Base-by-base conservation (phyloP, 2,113 vertebrate genomes). In the Columbina picui region DNA sequence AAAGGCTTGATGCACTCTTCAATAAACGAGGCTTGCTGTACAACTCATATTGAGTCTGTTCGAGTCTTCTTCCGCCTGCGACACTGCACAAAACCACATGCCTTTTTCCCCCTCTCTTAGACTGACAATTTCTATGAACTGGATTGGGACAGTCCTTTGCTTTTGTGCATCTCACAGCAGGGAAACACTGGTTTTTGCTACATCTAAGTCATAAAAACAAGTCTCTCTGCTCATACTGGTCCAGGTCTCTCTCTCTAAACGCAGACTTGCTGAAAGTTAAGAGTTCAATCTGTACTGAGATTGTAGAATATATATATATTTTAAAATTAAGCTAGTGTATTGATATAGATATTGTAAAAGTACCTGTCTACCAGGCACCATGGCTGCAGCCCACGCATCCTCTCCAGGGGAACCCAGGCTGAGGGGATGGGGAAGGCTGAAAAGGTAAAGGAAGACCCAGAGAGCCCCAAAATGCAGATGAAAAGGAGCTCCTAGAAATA, bases 361-460 rank as follows among this genome's bases (percentile, higher is more conserved):
- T 45, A 45, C 17, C 43, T 45, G 43, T 45, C 43, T 45, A 45
- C 43, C 43, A 45, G 43, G 43, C 43, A 53, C 17, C 27, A 32
- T 0, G 0, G n/a, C 36, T 20, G 39, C 9, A 1, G 0, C 43
- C n/a, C 1, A 1, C 11, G 26, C 0, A 0, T 13, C 10, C 12
- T 19, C 17, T 8, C 23, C 1, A 0, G 2, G 9, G 26, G 1
- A 43, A 17, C 8, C 3, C 0, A 2, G 8, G 6, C 49, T 50
- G 49, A 77, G 14, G 27, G 81, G 8, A 29, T 0, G 1, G 25
- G 69, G 25, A 4, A 34, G 17, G 7, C 5, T 63, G 26, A 67
- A 83, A 53, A 81, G 9, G 23, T 63, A 83, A 53, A 81, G 9
- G 27, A 78, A 57, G 27, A 45, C 13, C 6, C 25, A 45, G 22